Percentiles rank a stretch among this genome's conserved stretches.
Evolutionary conservation across 2,113 vertebrate species (phyloP).

Genomic region (Anarhynchus alexandrinus): DNA sequence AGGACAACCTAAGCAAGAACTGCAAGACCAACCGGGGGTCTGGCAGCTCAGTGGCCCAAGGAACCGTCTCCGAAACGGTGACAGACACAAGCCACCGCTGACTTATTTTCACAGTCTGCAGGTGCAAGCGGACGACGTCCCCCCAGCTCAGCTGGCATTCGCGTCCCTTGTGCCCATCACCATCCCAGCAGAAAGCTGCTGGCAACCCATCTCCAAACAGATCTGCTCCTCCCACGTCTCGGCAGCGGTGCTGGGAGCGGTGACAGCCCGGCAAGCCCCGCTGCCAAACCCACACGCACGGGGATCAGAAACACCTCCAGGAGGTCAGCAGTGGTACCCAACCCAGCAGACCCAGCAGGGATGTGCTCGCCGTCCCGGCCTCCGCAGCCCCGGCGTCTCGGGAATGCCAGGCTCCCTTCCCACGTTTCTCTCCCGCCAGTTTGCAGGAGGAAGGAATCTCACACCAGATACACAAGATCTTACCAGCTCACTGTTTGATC

Average conservation of each 20-base stretch:
- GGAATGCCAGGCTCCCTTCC: neutral
- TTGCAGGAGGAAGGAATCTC: neutral
- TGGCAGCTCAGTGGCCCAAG: neutral
- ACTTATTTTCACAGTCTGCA: neutral
- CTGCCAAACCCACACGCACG: neutral
- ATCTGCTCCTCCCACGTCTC: neutral
- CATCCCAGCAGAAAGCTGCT: neutral
- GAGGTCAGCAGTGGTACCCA: neutral
- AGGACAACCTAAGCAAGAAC: neutral
- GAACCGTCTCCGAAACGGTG: neutral
- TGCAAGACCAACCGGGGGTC: neutral
- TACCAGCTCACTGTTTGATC: neutral
- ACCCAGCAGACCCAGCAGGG: neutral
- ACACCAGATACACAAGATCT: neutral
- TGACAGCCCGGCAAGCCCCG: neutral
- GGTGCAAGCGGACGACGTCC: neutral
- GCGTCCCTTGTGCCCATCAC: neutral
- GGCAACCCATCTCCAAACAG: neutral
- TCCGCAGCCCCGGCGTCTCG: neutral
- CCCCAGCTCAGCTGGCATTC: neutral
- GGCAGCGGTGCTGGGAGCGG: neutral
- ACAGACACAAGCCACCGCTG: neutral
- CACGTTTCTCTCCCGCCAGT: rapidly evolving
- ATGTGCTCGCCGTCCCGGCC: neutral
- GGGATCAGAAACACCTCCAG: neutral